Conservation (phyloP, 2,797 vertebrate genomes). For the Tadarida brasiliensis region DNA sequence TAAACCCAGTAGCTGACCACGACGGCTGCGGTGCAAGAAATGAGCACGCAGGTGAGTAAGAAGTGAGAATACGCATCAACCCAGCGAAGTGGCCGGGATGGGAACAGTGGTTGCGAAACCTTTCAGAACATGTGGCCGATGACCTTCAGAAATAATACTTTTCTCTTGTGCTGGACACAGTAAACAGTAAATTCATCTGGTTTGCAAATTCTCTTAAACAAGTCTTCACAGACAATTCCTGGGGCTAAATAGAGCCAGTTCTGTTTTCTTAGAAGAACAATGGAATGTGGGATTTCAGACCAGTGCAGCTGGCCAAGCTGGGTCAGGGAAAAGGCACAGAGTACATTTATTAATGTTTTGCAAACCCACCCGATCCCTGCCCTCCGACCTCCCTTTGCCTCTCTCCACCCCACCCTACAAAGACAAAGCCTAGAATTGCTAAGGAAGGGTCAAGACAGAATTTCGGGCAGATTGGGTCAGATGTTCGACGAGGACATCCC, state of each 20-base stretch:
- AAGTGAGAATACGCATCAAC: neutral
- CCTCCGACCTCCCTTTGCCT: neutral
- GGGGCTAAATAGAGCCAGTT: conserved; percentile 79
- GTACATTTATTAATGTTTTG: conserved; percentile 67
- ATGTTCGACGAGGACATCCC: neutral
- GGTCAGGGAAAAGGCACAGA: conserved; percentile 74
- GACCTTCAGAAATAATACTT: conserved; percentile 51
- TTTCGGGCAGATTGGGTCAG: neutral
- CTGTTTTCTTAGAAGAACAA: conserved; percentile 84
- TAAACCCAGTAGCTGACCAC: neutral
- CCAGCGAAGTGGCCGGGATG: neutral
- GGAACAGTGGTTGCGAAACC: neutral
- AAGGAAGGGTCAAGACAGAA: neutral
- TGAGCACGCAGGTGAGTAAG: neutral
- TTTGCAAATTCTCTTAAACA: conserved; percentile 78
- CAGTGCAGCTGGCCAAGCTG: conserved; percentile 76
- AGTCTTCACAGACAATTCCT: conserved; percentile 81
- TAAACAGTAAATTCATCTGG: conserved; percentile 67
- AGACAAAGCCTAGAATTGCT: neutral
- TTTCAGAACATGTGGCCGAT: neutral
- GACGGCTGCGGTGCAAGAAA: neutral
- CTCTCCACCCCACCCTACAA: neutral
- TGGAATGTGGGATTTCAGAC: conserved; percentile 83
- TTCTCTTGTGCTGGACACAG: conserved; percentile 16
- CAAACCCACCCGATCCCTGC: conserved; percentile 33